A percentile compares a stretch with the other conserved stretches of the same genome.
These are phyloP conservation scores for Apus apus DNA, from an alignment of 2,113 vertebrate genomes.

Conservation along the genomic window DNA sequence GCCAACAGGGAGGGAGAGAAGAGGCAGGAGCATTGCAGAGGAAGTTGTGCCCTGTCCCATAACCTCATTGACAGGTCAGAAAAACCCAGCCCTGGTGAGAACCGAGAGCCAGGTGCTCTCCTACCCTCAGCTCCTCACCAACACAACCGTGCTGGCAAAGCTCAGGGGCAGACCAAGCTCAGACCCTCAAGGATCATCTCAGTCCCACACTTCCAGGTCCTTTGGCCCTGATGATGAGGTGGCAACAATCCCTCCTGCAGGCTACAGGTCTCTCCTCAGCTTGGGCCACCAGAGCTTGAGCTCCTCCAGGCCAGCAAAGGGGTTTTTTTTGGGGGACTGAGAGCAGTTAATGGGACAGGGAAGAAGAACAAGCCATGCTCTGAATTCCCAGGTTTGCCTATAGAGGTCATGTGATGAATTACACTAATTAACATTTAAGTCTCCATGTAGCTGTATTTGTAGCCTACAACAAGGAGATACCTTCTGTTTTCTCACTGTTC, in stretches of 20 bases:
- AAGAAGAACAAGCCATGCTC: neutral
- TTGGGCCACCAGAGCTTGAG: neutral
- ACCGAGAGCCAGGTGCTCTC: neutral
- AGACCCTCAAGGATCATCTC: neutral
- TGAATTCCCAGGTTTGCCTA: neutral
- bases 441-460: neutral
- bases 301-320: neutral
- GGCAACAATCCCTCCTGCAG: neutral
- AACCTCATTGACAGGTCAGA: neutral
- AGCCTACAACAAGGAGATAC: neutral
- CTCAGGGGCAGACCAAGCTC: neutral
- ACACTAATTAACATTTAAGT: neutral
- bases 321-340: neutral
- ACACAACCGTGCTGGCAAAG: neutral
- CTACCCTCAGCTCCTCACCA: neutral
- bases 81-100: neutral
- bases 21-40: neutral
- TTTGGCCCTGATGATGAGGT: too few species aligned
- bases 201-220: neutral
- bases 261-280: neutral
- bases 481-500: neutral
- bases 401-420: neutral
- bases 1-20: neutral
- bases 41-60: neutral
- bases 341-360: neutral